Conservation (phyloP, 2,888 invertebrate species). For the Plusia festucae region DNA sequence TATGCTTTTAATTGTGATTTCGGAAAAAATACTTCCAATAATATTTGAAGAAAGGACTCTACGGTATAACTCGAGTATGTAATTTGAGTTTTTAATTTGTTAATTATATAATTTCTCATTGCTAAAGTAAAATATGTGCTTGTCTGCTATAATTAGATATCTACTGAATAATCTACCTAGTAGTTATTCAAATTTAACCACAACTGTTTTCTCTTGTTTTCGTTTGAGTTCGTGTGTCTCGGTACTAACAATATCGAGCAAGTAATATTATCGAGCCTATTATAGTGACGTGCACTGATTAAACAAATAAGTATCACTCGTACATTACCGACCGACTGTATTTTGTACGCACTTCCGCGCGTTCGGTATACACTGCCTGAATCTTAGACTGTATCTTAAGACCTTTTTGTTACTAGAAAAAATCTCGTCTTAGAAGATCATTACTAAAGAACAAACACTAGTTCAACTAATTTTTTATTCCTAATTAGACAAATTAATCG, state of each 20-base stretch:
- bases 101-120: too few species aligned
- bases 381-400: constrained; percentile 17
- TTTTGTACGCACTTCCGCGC: constrained; percentile 53
- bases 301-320: constrained; percentile 65
- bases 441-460: too few species aligned
- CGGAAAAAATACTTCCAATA: constrained; percentile 6
- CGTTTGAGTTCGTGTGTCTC: not conserved
- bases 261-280: constrained; percentile 36
- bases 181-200: too few species aligned
- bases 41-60: not conserved
- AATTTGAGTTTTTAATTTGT: too few species aligned
- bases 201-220: too few species aligned
- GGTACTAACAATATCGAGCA: constrained; percentile 32
- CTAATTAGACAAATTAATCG: not conserved
- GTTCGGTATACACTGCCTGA: constrained; percentile 58
- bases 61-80: too few species aligned
- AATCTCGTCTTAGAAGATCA: too few species aligned
- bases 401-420: not conserved
- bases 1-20: not conserved
- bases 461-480: too few species aligned
- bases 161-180: not conserved
- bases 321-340: constrained; percentile 56
- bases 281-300: constrained; percentile 62
- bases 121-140: too few species aligned
- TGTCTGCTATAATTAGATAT: too few species aligned